Conservation (phyloP, 2,888 invertebrate species). For the Aelia acuminata region DNA sequence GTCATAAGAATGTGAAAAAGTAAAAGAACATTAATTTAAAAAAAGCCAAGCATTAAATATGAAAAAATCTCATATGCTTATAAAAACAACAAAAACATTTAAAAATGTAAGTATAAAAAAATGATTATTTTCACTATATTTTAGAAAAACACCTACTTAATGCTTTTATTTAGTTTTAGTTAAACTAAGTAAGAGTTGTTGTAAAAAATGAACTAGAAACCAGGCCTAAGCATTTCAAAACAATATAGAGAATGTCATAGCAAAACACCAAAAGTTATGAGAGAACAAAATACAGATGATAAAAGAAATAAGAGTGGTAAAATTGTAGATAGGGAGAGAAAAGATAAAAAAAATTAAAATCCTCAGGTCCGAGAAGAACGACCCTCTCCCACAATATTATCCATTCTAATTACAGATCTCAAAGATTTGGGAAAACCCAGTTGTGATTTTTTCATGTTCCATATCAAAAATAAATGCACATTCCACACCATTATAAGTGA, state of each 20-base stretch:
- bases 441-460: too few relatives aligned
- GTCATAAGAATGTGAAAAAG: background rate
- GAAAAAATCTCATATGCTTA: background rate
- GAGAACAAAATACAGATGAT: background rate
- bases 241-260: background rate
- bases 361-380: background rate
- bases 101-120: background rate
- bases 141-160: background rate
- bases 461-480: too few relatives aligned
- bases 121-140: background rate
- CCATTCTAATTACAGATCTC: too few relatives aligned
- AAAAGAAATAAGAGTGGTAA: background rate
- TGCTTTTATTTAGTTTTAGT: background rate
- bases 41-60: background rate
- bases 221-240: background rate
- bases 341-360: background rate
- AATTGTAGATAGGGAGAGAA: background rate
- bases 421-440: too few relatives aligned
- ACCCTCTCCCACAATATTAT: too few relatives aligned
- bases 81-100: background rate
- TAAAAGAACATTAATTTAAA: background rate
- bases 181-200: background rate
- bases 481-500: too few relatives aligned
- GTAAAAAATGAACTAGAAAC: background rate
- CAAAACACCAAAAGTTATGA: background rate